Base-by-base conservation (phyloP, 2,888 invertebrate species). In the Anarsia innoxiella region DNA sequence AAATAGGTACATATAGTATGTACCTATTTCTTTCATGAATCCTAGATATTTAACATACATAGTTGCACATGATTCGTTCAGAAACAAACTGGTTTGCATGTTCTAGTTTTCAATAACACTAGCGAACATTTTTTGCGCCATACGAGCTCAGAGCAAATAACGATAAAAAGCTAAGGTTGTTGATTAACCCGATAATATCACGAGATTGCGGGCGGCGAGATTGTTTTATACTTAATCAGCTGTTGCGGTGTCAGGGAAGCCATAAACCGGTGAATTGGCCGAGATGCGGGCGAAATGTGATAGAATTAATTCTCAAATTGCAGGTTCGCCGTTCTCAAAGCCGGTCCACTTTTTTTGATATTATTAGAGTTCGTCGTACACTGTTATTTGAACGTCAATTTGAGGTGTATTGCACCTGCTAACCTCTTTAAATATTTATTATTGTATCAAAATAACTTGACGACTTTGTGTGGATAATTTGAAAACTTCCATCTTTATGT, bases 291-390 rank as follows among this genome's bases (percentile, higher is more conserved):
- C 63, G 51, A 73, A 74, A 72, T 71, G 66, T 66, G 73, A 71
- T 74, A 69, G 69, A 78, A 79, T 76, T 75, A 75, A 79, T 77
- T 69, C 68, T 61, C 65, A 77, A 78, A 77, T 77, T 75, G 67
- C 66, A 56, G 70, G 72, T 65, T 72, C 51, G 53, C 59, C 56
- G 58, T 60, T 56, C 56, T 62, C 62, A 65, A 61, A 62, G 54
- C 51, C 56, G 54, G 46, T 42, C 55, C 49, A 42, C 39, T 55
- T 64, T 68, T 65, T 70, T 67, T 65, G 56, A 66, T 66, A 66
- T 67, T 67, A 66, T 66, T 70, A 65, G 56, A 65, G 59, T 57
- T 57, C 61, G 48, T 41, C 59, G 57, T 61, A 67, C 67, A 56
- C 71, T 76, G 76, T 78, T 77, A 76, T 76, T 75, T 72, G 66